Base-by-base conservation (phyloP, 2,797 vertebrate species). In the Cossypha dichroa region DNA sequence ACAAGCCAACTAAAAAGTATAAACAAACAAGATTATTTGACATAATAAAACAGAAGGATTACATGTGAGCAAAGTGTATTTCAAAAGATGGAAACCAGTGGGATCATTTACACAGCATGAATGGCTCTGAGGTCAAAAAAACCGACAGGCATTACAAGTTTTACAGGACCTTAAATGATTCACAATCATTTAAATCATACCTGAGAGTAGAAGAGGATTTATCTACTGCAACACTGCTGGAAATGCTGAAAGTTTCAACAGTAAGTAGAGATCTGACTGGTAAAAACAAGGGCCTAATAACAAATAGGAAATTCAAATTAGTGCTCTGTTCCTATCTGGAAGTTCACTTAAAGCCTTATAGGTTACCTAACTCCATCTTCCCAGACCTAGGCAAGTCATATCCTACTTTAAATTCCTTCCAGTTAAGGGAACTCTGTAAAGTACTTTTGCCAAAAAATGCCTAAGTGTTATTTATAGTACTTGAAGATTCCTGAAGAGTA, bases 221-320 rank as follows among this genome's bases (percentile, higher is more conserved):
- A 96, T 99, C 99, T 88, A 99, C 94, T 26, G 99, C 98, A 56
- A 99, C 99, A 10, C 98, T 99, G 96, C 99, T 99, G 75, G 99
- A 99, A 96, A 99, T 98, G 93, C 99, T 99, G 97, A 99, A 99
- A 23, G 99, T 99, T 97, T 99, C 99, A n/a, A 99, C 99, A 17
- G 99, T 98, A 87, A 99, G 97, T 54, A 99, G 98, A 38, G 99
- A 99, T 93, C 99, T 98, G 70, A 99, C 97, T 13, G 99, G 99
- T 88, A 99, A 97, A 97, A 99, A 98, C 72, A 99, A 97, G 3
- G 99, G 99, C 96, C 99, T 99, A 96, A 36, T 2, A 77, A 70
- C 70, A 88, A 94, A 86, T 11, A 63, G 64, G 73, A 40, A 79
- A 68, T 60, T n/a, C 19, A 23, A 59, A 87, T 82, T 45, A 83